These are phyloP conservation scores for Lagenorhynchus albirostris DNA, from an alignment of 2,113 vertebrate genomes.

Conservation along the genomic window DNA sequence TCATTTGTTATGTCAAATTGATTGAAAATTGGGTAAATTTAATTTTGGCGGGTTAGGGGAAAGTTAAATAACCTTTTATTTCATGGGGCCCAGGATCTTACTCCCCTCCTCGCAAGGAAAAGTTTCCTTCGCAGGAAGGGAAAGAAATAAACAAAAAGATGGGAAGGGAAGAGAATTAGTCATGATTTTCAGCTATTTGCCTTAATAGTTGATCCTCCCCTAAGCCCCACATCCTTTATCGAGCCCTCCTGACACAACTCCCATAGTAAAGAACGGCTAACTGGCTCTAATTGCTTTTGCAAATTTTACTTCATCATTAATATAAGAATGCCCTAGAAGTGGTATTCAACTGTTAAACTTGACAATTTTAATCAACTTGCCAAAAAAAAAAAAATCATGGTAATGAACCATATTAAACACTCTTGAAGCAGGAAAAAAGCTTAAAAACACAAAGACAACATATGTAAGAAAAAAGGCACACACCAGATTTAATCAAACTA, in stretches of 20 bases:
- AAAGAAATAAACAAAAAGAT: constrained; percentile 22
- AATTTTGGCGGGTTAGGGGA: neutral
- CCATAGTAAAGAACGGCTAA: neutral
- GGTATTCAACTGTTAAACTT: neutral
- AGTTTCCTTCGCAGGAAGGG: neutral
- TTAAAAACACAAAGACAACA: constrained; percentile 41
- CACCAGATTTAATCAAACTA: neutral
- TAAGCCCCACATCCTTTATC: neutral
- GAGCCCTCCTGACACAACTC: neutral
- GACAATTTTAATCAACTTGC: constrained; percentile 16
- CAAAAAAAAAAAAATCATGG: neutral
- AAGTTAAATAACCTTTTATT: constrained; percentile 24
- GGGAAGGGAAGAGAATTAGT: neutral
- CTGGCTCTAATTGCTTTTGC: neutral
- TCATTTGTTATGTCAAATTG: neutral
- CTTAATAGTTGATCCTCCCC: neutral
- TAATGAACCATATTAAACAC: constrained; percentile 18
- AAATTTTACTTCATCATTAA: constrained; percentile 27
- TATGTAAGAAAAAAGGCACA: neutral
- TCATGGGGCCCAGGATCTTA: neutral
- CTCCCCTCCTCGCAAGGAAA: neutral
- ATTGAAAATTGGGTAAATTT: constrained; percentile 18
- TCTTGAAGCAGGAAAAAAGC: neutral
- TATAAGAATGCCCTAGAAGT: neutral
- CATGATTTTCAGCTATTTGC: constrained; percentile 32